Evolutionary conservation across 2,113 vertebrate species (phyloP).

Genomic region (Heloderma charlesbogerti): DNA sequence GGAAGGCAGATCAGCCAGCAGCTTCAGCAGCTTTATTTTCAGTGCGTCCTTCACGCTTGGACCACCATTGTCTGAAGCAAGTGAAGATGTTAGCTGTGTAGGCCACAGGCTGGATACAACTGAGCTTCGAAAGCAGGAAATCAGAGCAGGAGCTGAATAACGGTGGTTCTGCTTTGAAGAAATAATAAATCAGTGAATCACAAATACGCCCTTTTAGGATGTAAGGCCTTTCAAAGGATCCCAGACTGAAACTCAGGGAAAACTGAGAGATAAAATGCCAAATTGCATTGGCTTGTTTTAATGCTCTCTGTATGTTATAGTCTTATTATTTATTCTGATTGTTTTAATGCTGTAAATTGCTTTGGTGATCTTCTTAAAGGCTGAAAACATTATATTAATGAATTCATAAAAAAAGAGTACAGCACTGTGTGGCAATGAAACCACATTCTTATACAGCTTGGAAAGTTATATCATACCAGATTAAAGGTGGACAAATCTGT

Average conservation of each 20-base stretch:
- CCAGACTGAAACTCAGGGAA: background rate
- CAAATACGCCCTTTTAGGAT: background rate
- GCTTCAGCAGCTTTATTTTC: slow-evolving; percentile 10
- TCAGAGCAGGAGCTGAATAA: background rate
- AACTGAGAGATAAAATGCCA: background rate
- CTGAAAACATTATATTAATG: too few relatives aligned
- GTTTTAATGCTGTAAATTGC: background rate
- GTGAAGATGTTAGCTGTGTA: rapidly evolving
- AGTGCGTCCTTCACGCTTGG: background rate
- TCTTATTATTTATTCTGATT: background rate
- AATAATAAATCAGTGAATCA: background rate
- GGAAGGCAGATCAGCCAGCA: background rate
- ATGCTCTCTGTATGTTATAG: background rate
- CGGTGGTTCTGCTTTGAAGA: background rate
- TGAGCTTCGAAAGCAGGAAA: background rate
- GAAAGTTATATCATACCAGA: background rate
- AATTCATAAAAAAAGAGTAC: too few relatives aligned
- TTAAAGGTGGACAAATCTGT: background rate
- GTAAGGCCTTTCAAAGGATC: background rate
- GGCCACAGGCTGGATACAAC: background rate
- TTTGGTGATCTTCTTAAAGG: too few relatives aligned
- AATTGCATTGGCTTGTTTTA: background rate
- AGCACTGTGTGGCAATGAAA: background rate
- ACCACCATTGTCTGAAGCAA: background rate
- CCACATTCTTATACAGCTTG: background rate